phyloP scores from a whole-genome alignment of 2,113 vertebrate species.

The Plestiodon gilberti region DNA sequence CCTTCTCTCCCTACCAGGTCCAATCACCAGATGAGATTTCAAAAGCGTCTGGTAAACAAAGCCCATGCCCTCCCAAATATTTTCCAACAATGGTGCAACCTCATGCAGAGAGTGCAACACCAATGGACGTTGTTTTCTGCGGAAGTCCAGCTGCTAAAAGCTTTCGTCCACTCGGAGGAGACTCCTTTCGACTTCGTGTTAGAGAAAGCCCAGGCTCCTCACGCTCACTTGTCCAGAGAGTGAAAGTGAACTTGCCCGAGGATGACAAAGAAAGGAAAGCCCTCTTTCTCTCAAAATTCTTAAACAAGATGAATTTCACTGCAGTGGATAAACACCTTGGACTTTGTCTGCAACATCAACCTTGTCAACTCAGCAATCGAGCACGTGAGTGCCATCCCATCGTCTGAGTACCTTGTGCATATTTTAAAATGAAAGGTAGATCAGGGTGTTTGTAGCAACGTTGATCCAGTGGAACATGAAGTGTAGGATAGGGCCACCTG shows the following conservation, averaged over 20 bases:
- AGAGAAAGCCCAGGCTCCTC: neutral
- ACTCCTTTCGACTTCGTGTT: neutral
- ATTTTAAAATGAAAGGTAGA: neutral
- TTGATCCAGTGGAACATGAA: neutral
- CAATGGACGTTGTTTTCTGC: neutral
- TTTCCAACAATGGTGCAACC: neutral
- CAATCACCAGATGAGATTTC: conserved; percentile 20
- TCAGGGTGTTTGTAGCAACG: neutral
- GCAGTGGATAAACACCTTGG: neutral
- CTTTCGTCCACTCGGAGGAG: neutral
- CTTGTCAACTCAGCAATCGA: neutral
- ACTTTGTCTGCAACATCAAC: neutral
- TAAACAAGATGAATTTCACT: conserved; percentile 1
- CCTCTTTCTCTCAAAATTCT: conserved; percentile 4
- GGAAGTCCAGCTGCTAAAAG: neutral
- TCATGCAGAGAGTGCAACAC: neutral
- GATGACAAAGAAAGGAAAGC: neutral
- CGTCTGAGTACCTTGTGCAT: neutral
- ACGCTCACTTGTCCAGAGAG: neutral
- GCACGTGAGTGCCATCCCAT: conserved; percentile 21
- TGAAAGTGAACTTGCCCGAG: neutral
- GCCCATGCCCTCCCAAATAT: conserved; percentile 15
- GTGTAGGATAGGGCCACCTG: neutral
- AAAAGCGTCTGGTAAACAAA: neutral
- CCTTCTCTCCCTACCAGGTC: conserved; percentile 50